Evolutionary conservation across 2,888 invertebrate genomes (phyloP).

Genomic region (Brachyopa scutellaris): DNA sequence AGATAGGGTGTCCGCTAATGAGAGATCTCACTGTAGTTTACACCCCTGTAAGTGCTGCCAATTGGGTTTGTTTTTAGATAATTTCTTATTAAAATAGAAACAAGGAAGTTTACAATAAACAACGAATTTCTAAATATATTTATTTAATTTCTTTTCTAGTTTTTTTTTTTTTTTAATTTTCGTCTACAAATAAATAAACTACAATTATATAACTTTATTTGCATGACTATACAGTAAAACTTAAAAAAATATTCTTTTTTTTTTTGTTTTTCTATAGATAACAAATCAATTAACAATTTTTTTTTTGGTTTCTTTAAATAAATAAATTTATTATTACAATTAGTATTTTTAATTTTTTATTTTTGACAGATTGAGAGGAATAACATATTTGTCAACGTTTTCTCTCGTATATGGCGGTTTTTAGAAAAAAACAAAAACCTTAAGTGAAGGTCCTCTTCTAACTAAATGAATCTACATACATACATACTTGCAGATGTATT

Average conservation of each 20-base stretch:
- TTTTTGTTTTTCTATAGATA: constrained; percentile 16
- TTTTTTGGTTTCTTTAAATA: constrained; percentile 59
- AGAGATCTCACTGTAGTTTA: too few relatives aligned
- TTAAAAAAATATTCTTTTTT: constrained; percentile 36
- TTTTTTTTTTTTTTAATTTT: constrained; percentile 1
- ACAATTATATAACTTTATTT: constrained; percentile 45
- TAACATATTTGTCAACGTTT: neutral
- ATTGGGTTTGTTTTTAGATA: too few relatives aligned
- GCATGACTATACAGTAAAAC: constrained; percentile 18
- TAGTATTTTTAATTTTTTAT: constrained; percentile 8
- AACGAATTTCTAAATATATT: constrained; percentile 51
- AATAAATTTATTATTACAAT: constrained; percentile 50
- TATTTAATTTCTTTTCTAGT: constrained; percentile 27
- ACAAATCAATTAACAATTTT: constrained; percentile 42
- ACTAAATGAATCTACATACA: neutral
- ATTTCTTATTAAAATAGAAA: neutral
- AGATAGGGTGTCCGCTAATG: too few relatives aligned
- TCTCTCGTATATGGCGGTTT: constrained; percentile 19
- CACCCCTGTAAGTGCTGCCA: too few relatives aligned
- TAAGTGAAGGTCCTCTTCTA: constrained; percentile 26
- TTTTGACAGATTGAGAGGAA: constrained; percentile 16
- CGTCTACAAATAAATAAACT: constrained; percentile 61
- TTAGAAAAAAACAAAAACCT: constrained; percentile 18
- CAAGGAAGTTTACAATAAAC: constrained; percentile 3
- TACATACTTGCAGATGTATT: too few relatives aligned